Evolutionary conservation across 2,888 invertebrate genomes (phyloP), one percentile per base, ranked within the genome.

Genomic region (Andrena minutula): DNA sequence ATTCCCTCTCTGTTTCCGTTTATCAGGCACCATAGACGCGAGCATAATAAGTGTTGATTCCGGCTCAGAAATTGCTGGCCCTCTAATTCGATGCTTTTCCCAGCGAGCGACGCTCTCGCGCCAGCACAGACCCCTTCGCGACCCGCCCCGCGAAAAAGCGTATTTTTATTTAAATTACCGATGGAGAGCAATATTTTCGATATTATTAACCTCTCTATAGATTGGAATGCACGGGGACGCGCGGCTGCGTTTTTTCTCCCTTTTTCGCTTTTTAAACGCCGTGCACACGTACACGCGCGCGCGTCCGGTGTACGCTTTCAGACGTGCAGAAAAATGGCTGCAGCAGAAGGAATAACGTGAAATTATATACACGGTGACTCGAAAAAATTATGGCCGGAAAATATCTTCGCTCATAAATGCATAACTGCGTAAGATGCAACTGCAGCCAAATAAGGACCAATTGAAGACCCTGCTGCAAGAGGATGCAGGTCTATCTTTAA

Each of bases 151-250:
- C 71, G 61, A 69, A 69, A 74, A 70, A 70, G 41, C 51, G 82
- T 72, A 82, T 71, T 83, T 82, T 83, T 78, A 78, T 82, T 82
- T 64, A 71, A 83, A 82, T 83, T 82, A 82, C 82, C 70, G 82
- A 53, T 74, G 71, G 63, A 68, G 78, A 82, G 83, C 78, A 82
- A 83, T 83, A 83, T 82, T 82, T 83, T 82, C 82, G 78, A 83
- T 83, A 82, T 83, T 82, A 82, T 83, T 83, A 83, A 82, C 74
- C 58, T 75, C 56, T 63, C 56, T 63, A 66, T 63, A 65, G 75
- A 76, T 82, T 60, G 82, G 82, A 73, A 82, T 75, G 74, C 51
- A 53, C 82, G 60, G 56, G 51, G 68, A 71, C 71, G 65, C 66
- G 61, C 53, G 35, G 23, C 12, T 20, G 49, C 20, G 32, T 58